A percentile compares a stretch with the other conserved stretches of the same genome.
Conservation (phyloP, 2,888 invertebrate genomes). For the Caenorhabditis angaria region DNA sequence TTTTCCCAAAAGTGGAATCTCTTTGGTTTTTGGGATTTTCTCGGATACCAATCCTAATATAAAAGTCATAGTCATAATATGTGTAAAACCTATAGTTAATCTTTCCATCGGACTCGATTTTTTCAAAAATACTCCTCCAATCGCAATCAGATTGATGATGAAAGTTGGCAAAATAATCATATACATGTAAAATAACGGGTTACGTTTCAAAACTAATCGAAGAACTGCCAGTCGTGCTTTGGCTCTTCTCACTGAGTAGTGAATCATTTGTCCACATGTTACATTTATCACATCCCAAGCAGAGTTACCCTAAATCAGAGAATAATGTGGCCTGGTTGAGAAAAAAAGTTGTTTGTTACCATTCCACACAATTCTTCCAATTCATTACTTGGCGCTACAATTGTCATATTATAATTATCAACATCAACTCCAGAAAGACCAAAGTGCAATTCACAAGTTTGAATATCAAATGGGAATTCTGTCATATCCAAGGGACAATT, state of each 20-base stretch:
- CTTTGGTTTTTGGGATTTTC: conserved; percentile 21
- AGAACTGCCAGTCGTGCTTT: no score
- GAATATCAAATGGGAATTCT: conserved; percentile 25
- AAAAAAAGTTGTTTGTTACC: background rate
- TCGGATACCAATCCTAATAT: conserved; percentile 30
- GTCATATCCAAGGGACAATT: conserved; percentile 17
- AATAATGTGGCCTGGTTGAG: no score
- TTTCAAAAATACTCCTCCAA: conserved; percentile 28
- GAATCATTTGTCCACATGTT: conserved; percentile 9
- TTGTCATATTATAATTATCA: conserved; percentile 9
- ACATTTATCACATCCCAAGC: conserved; percentile 23
- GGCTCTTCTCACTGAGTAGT: no score
- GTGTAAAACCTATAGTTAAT: conserved; percentile 26
- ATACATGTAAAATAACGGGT: conserved; percentile 30
- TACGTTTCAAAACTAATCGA: conserved; percentile 16
- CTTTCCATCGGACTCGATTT: conserved; percentile 21
- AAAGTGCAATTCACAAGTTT: conserved; percentile 19
- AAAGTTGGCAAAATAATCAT: conserved; percentile 32
- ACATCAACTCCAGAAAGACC: conserved; percentile 12
- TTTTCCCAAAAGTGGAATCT: conserved; percentile 21
- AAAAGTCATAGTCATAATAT: conserved; percentile 40
- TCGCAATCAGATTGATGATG: conserved; percentile 25
- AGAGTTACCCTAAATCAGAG: conserved; percentile 25
- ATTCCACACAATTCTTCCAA: background rate
- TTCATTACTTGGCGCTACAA: background rate